Base-by-base conservation (phyloP, 2,797 vertebrate genomes). In the Lacerta viridis region DNA sequence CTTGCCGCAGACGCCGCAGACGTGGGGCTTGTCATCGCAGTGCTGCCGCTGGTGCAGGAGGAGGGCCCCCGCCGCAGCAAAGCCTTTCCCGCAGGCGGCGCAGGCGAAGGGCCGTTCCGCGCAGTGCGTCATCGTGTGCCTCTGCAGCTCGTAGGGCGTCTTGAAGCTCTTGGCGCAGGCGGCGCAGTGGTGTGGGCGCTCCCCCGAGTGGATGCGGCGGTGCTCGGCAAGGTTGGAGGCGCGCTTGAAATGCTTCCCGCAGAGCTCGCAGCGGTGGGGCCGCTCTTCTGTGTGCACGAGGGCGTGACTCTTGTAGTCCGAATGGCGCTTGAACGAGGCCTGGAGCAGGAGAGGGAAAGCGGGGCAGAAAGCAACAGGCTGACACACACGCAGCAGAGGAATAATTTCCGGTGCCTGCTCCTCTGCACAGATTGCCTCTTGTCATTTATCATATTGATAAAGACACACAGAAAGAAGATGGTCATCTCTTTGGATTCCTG, bases 171-270 rank as follows among this genome's bases (percentile, higher is more conserved):
- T 96, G 68, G 93, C 20, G 2, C 96, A 97, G 0, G 93, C 23
- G 0, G 82, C 79, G 7, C 96, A 97, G 10, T 84, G 2, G 78
- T 94, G 96, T 0, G 94, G 95, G 0, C 94, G 94, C 4, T 94
- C 88, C 0, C 83, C 94, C 0, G 91, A 94, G 81, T 96, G 95
- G 82, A 95, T 96, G 55, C 93, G 93, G 0, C 91, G 81, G 68
- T 96, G 95, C 36, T 96, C 95, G 3, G 93, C 93, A 0, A 96
- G 94, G 90, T 96, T 96, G 90, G 95, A 95, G 0, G 94, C 90
- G 0, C 95, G 92, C 29, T 96, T 96, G 91, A 96, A 97, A 25
- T 88, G 87, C 0, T 96, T 97, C 0, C 95, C 93, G 0, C 95
- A 96, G 0, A 94, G 92, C 0, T 96, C 94, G 2, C 96, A 96